These are phyloP conservation scores for Acanthurus leucopareius DNA, from an alignment of 2,797 vertebrate genomes.

Conservation along the genomic window DNA sequence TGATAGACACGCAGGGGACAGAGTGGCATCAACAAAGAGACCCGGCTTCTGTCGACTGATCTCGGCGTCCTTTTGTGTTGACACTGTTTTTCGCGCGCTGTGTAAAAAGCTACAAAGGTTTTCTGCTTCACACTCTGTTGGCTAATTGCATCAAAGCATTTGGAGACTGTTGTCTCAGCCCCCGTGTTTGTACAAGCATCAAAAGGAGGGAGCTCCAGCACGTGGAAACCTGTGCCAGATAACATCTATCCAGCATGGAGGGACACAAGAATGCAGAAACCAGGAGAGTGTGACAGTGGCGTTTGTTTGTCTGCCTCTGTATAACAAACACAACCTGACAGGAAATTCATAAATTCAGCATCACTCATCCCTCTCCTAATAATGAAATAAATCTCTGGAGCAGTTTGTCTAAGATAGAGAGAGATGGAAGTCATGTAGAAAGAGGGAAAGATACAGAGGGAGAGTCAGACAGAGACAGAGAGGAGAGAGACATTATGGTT, in stretches of 20 bases:
- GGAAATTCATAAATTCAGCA: conserved; percentile 41
- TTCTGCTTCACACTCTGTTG: conserved; percentile 81
- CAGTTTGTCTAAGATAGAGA: conserved; percentile 24
- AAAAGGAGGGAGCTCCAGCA: conserved; percentile 65
- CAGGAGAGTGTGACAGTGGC: conserved; percentile 60
- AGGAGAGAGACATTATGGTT: not conserved
- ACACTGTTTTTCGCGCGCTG: conserved; percentile 61
- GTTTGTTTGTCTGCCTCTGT: conserved; percentile 60
- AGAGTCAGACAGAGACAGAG: conserved; percentile 5
- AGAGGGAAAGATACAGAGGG: not conserved
- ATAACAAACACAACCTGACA: conserved; percentile 62
- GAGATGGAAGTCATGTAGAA: conserved; percentile 27
- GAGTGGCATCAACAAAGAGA: conserved; percentile 69
- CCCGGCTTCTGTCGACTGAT: conserved; percentile 67
- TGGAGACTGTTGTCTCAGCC: conserved; percentile 71
- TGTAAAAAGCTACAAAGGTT: conserved; percentile 81
- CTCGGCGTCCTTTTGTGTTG: conserved; percentile 71
- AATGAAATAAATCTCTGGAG: conserved; percentile 34
- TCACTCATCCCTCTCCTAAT: conserved; percentile 26
- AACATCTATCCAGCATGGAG: conserved; percentile 64
- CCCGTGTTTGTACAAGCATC: conserved; percentile 76
- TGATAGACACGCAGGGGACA: conserved; percentile 62
- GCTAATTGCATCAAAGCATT: conserved; percentile 84
- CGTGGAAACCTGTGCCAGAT: conserved; percentile 71
- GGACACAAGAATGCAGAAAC: conserved; percentile 53